Percentiles rank a stretch among this genome's conserved stretches.
Evolutionary conservation across 2,888 invertebrate genomes (phyloP).

Genomic region (Scotopteryx bipunctaria): DNA sequence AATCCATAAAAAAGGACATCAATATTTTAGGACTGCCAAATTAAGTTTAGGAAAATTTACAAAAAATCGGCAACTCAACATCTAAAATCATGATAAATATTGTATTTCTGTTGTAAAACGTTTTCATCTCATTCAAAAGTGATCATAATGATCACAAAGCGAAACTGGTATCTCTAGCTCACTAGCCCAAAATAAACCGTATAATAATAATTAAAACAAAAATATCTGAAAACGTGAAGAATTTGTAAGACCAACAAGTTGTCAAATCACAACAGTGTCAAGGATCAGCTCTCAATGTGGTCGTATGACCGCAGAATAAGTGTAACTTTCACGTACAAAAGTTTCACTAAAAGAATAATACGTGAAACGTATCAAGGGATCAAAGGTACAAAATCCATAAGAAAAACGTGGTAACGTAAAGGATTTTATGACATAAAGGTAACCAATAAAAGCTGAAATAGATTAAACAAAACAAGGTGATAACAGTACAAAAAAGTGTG

Average conservation of each 20-base stretch:
- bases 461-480: neutral
- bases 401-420: too few species aligned
- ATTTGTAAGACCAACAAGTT: slow-evolving; percentile 39
- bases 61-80: too few species aligned
- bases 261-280: slow-evolving; percentile 48
- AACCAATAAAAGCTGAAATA: neutral
- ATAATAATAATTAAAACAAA: slow-evolving; percentile 4
- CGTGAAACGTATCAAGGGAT: too few species aligned
- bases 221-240: slow-evolving; percentile 14
- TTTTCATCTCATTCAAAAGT: neutral
- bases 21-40: too few species aligned
- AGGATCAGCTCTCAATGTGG: slow-evolving; percentile 57
- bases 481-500: neutral
- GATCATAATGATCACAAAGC: neutral
- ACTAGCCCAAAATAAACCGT: neutral
- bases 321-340: neutral
- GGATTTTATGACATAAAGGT: too few species aligned
- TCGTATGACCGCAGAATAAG: slow-evolving; percentile 53
- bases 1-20: too few species aligned
- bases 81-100: too few species aligned
- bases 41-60: too few species aligned
- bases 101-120: too few species aligned
- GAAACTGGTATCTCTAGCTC: neutral
- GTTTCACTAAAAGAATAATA: slow-evolving; percentile 16
- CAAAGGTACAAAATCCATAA: too few species aligned